These are phyloP conservation scores for Nothocercus julius DNA, from an alignment of 2,113 vertebrate genomes.

Conservation along the genomic window DNA sequence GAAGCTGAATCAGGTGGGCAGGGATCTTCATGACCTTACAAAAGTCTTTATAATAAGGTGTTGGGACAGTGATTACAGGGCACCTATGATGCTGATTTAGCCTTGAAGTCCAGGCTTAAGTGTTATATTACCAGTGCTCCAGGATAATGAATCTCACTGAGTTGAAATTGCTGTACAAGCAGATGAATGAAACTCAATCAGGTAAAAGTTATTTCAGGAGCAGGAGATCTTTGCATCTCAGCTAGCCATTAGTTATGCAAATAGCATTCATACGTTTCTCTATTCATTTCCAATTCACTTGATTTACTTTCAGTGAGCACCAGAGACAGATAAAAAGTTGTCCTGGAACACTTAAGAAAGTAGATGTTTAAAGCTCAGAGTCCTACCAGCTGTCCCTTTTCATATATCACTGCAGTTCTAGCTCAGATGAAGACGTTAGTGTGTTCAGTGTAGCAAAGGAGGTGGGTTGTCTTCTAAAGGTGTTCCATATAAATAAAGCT, in stretches of 20 bases:
- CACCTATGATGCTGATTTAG: not conserved
- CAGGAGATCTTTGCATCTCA: not conserved
- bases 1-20: not conserved
- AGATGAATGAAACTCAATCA: not conserved
- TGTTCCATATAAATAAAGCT: not conserved
- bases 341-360: not conserved
- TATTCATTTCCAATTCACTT: not conserved
- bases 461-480: not conserved
- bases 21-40: not conserved
- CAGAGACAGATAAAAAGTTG: not conserved
- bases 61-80: not conserved
- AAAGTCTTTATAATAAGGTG: not conserved
- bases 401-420: not conserved
- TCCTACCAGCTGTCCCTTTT: not conserved
- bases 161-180: not conserved
- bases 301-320: not conserved
- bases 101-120: not conserved
- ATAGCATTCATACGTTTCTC: not conserved
- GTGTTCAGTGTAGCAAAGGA: not conserved
- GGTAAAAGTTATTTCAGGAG: not conserved
- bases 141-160: not conserved
- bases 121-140: not conserved
- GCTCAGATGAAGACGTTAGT: not conserved
- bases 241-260: not conserved
- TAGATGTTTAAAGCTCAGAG: not conserved